phyloP scores from a whole-genome alignment of 92 coral and sea anemone species.

The Palythoa grandis region DNA sequence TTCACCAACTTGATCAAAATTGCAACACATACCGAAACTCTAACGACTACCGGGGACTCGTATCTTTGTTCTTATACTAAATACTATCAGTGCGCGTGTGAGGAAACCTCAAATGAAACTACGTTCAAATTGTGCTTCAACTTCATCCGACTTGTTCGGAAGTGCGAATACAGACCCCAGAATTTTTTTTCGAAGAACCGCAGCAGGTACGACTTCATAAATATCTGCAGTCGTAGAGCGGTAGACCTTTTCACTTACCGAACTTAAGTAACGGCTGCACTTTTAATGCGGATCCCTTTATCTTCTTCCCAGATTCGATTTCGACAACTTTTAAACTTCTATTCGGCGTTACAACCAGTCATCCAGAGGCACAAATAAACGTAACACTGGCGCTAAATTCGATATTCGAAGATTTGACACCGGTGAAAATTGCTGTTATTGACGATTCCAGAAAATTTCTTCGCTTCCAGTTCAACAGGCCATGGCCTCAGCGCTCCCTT shows the following conservation, averaged over 20 bases:
- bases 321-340: constrained; percentile 20
- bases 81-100: neutral
- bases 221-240: constrained; percentile 16
- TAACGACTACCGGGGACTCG: neutral
- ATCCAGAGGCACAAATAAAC: constrained; percentile 21
- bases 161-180: constrained; percentile 15
- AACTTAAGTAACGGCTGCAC: constrained; percentile 38
- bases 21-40: constrained; percentile 33
- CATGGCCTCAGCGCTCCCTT: constrained; percentile 74
- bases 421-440: constrained; percentile 27
- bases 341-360: constrained; percentile 36
- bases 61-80: neutral
- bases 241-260: constrained; percentile 64
- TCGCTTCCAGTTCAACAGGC: constrained; percentile 71
- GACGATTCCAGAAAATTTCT: constrained; percentile 64
- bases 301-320: constrained; percentile 27
- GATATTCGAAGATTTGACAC: constrained; percentile 8
- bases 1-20: neutral
- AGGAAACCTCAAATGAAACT: neutral
- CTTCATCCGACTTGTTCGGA: neutral
- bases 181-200: constrained; percentile 57
- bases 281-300: constrained; percentile 38
- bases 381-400: constrained; percentile 46
- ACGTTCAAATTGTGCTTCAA: neutral
- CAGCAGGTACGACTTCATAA: constrained; percentile 51